Percentiles rank a stretch among this genome's conserved stretches.
These are phyloP conservation scores for Camponotus floridanus DNA, from an alignment of 1,140 invertebrate species.

Conservation along the genomic window DNA sequence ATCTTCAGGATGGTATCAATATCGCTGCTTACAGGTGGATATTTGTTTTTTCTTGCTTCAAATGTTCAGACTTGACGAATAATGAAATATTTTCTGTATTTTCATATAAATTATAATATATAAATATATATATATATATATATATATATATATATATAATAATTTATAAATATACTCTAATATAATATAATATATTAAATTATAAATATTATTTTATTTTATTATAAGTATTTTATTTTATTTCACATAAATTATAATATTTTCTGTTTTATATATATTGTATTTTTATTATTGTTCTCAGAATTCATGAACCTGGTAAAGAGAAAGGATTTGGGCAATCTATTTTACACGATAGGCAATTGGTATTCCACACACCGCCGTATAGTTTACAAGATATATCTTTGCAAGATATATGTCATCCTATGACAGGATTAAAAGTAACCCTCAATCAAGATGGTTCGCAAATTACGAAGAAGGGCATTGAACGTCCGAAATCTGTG, in stretches of 20 bases:
- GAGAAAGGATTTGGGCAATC: slow-evolving; percentile 97
- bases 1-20: slow-evolving; percentile 93
- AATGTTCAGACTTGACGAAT: background rate
- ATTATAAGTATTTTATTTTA: background rate
- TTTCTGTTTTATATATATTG: background rate
- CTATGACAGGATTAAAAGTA: slow-evolving; percentile 77
- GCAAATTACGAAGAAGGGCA: slow-evolving; percentile 75
- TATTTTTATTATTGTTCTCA: slow-evolving; percentile 63
- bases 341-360: slow-evolving; percentile 93
- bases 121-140: too few species aligned
- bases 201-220: too few species aligned
- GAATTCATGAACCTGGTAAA: slow-evolving; percentile 88
- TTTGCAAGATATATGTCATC: slow-evolving; percentile 88
- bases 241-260: background rate
- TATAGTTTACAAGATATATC: slow-evolving; percentile 93
- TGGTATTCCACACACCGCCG: slow-evolving; percentile 96
- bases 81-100: background rate
- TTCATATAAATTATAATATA: background rate
- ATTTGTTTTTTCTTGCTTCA: background rate
- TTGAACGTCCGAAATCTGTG: slow-evolving; percentile 82
- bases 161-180: too few species aligned
- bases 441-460: slow-evolving; percentile 73
- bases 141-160: too few species aligned
- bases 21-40: slow-evolving; percentile 91
- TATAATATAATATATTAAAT: too few species aligned